These are phyloP conservation scores for Drosophila pseudotalamancana DNA, from an alignment of 2,888 invertebrate genomes.

Conservation along the genomic window DNA sequence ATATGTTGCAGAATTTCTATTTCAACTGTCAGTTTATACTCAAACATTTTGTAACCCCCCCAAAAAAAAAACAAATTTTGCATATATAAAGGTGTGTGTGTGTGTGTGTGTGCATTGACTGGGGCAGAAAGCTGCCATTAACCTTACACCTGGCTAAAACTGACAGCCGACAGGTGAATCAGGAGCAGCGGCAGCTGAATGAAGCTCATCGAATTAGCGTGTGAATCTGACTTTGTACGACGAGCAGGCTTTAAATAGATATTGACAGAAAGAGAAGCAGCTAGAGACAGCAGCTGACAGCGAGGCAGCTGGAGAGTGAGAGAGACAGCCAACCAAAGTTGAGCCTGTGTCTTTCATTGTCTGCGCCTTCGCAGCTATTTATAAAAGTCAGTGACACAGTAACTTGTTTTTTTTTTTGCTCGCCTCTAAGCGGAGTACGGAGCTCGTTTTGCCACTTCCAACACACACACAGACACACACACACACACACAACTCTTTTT, in stretches of 20 bases:
- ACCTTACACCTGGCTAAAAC: slow-evolving; percentile 25
- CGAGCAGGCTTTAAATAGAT: slow-evolving; percentile 51
- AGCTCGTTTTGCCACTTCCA: slow-evolving; percentile 65
- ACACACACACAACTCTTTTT: slow-evolving; percentile 66
- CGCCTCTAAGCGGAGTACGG: slow-evolving; percentile 13
- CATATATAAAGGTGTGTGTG: not conserved
- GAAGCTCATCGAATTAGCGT: slow-evolving; percentile 52
- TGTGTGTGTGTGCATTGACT: slow-evolving; percentile 4
- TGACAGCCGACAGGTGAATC: not conserved
- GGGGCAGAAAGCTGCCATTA: slow-evolving; percentile 21
- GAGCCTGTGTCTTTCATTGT: slow-evolving; percentile 47
- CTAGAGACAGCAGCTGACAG: not conserved
- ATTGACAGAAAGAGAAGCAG: slow-evolving; percentile 34
- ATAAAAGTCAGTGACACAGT: slow-evolving; percentile 78
- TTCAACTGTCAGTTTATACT: not conserved
- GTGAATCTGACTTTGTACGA: slow-evolving; percentile 51
- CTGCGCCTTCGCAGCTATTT: slow-evolving; percentile 69
- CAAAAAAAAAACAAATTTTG: no score
- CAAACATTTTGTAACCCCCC: no score
- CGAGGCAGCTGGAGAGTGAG: not conserved
- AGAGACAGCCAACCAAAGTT: slow-evolving; percentile 23
- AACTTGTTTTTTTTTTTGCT: slow-evolving; percentile 66
- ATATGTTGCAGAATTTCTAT: not conserved
- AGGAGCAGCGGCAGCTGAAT: slow-evolving; percentile 14
- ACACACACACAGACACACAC: slow-evolving; percentile 11